Base-by-base conservation (phyloP, 2,113 vertebrate species). In the Madoqua kirkii region DNA sequence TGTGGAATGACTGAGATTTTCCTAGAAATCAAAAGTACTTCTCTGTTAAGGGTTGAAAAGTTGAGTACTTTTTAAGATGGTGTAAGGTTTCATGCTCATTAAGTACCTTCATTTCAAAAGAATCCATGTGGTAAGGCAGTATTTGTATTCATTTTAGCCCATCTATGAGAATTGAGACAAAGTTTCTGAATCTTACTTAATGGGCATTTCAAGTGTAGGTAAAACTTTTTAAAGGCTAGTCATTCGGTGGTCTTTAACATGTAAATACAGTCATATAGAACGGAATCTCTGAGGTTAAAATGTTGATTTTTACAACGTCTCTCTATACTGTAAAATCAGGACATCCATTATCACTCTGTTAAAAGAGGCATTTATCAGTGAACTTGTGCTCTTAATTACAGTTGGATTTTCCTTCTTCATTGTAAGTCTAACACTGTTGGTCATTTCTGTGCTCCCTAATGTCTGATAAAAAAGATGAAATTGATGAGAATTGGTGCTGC, bases 71-170 rank as follows among this genome's bases (percentile, higher is more conserved):
- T 85, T 87, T 67, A 84, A 89, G 45, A 57, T n/a, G 59, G 83
- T 62, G 2, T 81, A 95, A 55, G 31, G 29, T 89, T 89, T 76
- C 36, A 67, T 27, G 43, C 62, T 81, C 29, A n/a, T 79, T 90
- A 60, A 81, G 33, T 87, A 57, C 88, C 15, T 93, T 87, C 36
- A 83, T 96, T 97, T 95, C 59, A 74, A 62, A 96, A 87, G 36
- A 83, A 50, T 62, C 31, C 11, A 7, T 85, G 4, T 78, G 23
- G 60, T 36, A 71, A 79, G 48, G 54, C 89, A 91, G 29, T 57
- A 90, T 84, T 67, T 79, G 64, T 84, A 11, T 86, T 84, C 16
- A 89, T 85, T 89, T 92, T 96, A 96, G 52, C 52, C 25, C 40
- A 55, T 95, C 36, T 87, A 17, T 4, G 88, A 87, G 29, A 90